Base-by-base conservation (phyloP, 2,113 vertebrate species). In the Dasyprocta punctata region DNA sequence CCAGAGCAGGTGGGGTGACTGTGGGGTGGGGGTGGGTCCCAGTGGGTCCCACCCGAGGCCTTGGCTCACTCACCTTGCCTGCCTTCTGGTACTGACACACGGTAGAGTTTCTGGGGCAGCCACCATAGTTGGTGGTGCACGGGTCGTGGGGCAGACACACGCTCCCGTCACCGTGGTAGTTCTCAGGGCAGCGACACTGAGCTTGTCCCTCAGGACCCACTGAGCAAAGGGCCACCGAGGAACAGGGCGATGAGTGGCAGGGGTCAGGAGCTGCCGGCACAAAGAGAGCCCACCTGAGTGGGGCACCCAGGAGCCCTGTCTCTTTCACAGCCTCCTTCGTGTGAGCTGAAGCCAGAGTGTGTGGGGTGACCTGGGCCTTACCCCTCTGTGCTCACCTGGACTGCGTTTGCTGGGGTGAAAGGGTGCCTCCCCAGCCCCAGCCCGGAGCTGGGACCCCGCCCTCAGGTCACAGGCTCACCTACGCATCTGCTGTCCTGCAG, bases 121-220 rank as follows among this genome's bases (percentile, higher is more conserved):
- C 99, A 44, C 99, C 99, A 0, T 99, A 99, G 98, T 98, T 98
- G n/a, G 87, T 20, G 13, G 97, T 77, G 86, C 99, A 99, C 0
- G 99, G 99, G 92, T 99, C 99, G 90, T 97, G 97, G 36, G 99
- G 99, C 85, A 99, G 96, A 85, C 99, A 99, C 71, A 99, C 90
- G 33, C 61, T 98, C 8, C 99, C 99, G 3, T 99, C 98, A 2
- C 99, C 99, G 56, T 99, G 89, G 58, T 98, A 99, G 75, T 98
- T 99, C 0, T 98, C 94, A 86, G 98, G 99, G 97, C 99, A 99
- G 41, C 49, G 97, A 26, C 99, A 99, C 2, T 95, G 97, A 89
- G 99, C 99, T 6, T 98, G 82, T 47, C 60, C 98, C n/a, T 95
- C 82, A 7, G 96, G 98, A 81, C 97, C 96, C 33, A 75, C 91